Conservation (phyloP, 2,797 vertebrate genomes). For the Lepus oiostolus region DNA sequence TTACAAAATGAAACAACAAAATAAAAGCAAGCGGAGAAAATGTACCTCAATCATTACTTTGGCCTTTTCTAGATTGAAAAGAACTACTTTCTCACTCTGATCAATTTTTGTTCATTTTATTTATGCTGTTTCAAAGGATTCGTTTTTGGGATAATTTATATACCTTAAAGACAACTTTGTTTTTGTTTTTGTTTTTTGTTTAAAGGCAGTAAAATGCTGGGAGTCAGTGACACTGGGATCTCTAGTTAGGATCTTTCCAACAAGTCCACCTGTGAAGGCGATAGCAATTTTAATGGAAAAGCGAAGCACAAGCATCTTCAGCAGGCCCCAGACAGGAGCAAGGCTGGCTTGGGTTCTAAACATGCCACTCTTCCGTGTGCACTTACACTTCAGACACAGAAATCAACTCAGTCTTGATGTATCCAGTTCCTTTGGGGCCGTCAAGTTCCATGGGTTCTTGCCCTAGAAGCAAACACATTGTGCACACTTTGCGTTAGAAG, state of each 20-base stretch:
- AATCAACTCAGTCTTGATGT: conserved; percentile 98
- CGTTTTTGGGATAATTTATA: conserved; percentile 60
- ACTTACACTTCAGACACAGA: conserved; percentile 99
- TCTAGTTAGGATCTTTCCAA: conserved; percentile 66
- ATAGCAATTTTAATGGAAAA: conserved; percentile 47
- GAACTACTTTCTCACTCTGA: conserved; percentile 80
- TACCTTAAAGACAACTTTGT: conserved; percentile 73
- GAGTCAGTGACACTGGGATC: conserved; percentile 24
- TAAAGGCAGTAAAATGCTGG: conserved; percentile 66
- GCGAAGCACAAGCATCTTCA: not conserved
- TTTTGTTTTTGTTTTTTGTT: conserved; percentile 16
- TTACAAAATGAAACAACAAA: conserved; percentile 82
- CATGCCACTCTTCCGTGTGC: conserved; percentile 68
- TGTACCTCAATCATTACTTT: conserved; percentile 69
- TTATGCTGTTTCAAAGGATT: conserved; percentile 75
- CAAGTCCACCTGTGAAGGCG: not conserved
- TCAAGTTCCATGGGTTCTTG: conserved; percentile 96
- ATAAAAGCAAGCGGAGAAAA: conserved; percentile 78
- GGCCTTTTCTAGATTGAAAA: conserved; percentile 79
- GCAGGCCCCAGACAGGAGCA: conserved; percentile 60
- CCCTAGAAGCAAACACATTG: conserved; percentile 85
- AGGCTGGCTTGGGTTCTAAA: conserved; percentile 40
- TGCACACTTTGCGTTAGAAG: not conserved
- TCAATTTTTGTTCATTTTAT: conserved; percentile 83
- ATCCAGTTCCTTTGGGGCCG: conserved; percentile 90